These are phyloP conservation scores for Petrophora chlorosata DNA, from an alignment of 2,888 invertebrate species.

Conservation along the genomic window DNA sequence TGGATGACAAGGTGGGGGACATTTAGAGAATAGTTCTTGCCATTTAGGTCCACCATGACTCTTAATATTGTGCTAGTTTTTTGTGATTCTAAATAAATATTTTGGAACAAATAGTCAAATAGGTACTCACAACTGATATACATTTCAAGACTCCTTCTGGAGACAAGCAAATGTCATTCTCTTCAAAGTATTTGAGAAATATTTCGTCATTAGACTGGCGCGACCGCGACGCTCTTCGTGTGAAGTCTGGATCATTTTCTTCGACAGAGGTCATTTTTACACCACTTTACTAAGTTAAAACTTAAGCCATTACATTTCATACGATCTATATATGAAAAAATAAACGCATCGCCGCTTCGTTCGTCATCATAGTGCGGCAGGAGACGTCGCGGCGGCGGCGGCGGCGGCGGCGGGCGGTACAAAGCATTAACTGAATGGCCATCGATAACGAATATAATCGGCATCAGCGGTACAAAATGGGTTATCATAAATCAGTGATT, in stretches of 20 bases:
- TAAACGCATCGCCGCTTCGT: neutral
- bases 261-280: no score
- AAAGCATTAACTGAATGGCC: neutral
- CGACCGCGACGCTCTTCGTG: no score
- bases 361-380: neutral
- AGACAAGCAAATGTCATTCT: conserved; percentile 52
- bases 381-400: conserved; percentile 5
- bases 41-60: no score
- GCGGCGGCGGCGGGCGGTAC: neutral
- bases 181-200: conserved; percentile 52
- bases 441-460: conserved; percentile 3
- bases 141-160: conserved; percentile 59
- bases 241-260: no score
- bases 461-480: neutral
- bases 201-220: conserved; percentile 10
- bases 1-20: no score
- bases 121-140: conserved; percentile 49
- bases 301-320: neutral
- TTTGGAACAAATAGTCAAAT: neutral
- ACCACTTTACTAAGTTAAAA: neutral
- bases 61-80: no score
- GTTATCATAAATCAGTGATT: conserved; percentile 6
- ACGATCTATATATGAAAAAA: neutral
- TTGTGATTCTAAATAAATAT: neutral
- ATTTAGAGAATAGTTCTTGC: no score